A percentile compares a stretch with the other conserved stretches of the same genome.
Conservation (phyloP, 2,888 invertebrate genomes). For the Clusia tigrina region DNA sequence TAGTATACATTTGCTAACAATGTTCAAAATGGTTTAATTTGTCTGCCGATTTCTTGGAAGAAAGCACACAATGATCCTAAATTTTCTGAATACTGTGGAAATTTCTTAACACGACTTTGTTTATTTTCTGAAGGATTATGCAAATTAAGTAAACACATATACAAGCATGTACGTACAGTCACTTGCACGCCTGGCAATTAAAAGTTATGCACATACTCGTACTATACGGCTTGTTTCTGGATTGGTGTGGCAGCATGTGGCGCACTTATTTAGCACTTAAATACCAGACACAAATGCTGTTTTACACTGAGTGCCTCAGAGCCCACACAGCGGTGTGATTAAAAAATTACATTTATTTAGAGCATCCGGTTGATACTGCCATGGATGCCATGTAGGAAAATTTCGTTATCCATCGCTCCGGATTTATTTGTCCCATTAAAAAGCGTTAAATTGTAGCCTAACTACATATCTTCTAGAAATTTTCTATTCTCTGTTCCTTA, state of each 20-base stretch:
- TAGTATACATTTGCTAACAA: neutral
- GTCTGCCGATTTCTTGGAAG: neutral
- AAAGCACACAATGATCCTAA: no score
- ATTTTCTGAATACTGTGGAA: no score
- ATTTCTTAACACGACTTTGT: conserved; percentile 30
- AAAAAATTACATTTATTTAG: no score
- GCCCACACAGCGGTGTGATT: no score
- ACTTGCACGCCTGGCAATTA: conserved; percentile 24
- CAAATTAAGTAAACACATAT: conserved; percentile 34
- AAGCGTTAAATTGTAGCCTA: conserved; percentile 2
- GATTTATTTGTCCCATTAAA: conserved; percentile 1
- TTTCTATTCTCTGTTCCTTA: no score
- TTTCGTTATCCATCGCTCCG: neutral
- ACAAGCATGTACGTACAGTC: conserved; percentile 29
- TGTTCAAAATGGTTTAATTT: neutral
- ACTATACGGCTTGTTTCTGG: neutral
- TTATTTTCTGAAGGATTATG: conserved; percentile 42
- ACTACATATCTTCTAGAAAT: no score
- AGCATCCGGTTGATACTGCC: no score
- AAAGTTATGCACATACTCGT: neutral
- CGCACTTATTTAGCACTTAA: no score
- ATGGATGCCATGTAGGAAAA: no score
- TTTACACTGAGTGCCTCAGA: no score
- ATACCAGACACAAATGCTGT: no score
- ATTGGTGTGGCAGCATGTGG: no score